These are phyloP conservation scores for Lagopus leucura DNA, from an alignment of 2,113 vertebrate species.

Conservation along the genomic window DNA sequence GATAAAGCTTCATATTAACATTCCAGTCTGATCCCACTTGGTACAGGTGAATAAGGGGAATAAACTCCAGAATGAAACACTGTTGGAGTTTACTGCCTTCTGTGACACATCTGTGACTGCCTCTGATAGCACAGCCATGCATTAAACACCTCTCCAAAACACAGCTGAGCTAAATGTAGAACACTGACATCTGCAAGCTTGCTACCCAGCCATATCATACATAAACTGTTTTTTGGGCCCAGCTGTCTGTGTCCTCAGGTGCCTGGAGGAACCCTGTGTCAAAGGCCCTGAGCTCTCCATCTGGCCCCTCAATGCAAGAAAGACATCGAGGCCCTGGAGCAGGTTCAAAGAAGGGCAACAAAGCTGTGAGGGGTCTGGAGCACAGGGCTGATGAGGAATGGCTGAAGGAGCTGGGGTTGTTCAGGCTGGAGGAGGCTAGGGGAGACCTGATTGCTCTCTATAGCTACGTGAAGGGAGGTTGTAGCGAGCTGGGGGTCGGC, in stretches of 20 bases:
- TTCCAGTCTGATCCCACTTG: accelerated
- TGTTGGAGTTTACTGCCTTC: accelerated
- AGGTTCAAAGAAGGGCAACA: too few species aligned
- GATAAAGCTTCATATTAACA: accelerated
- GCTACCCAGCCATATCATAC: not conserved
- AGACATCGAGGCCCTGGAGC: too few species aligned
- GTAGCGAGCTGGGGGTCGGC: too few species aligned
- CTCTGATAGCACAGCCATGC: accelerated
- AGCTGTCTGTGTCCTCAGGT: not conserved
- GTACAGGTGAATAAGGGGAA: not conserved
- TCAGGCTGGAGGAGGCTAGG: too few species aligned
- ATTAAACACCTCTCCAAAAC: not conserved
- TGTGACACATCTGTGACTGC: accelerated
- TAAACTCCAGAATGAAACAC: not conserved
- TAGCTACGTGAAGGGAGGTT: too few species aligned
- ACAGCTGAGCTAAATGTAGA: accelerated
- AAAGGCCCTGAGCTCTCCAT: too few species aligned
- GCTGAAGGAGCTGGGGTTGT: too few species aligned
- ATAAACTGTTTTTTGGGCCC: not conserved
- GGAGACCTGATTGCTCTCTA: too few species aligned
- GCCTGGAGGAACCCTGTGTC: not conserved
- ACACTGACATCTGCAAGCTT: not conserved
- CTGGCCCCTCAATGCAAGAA: too few species aligned
- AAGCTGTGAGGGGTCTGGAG: too few species aligned
- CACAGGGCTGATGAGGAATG: too few species aligned